phyloP scores from a whole-genome alignment of 2,113 vertebrate genomes.

The Paraplagusia blochii region DNA sequence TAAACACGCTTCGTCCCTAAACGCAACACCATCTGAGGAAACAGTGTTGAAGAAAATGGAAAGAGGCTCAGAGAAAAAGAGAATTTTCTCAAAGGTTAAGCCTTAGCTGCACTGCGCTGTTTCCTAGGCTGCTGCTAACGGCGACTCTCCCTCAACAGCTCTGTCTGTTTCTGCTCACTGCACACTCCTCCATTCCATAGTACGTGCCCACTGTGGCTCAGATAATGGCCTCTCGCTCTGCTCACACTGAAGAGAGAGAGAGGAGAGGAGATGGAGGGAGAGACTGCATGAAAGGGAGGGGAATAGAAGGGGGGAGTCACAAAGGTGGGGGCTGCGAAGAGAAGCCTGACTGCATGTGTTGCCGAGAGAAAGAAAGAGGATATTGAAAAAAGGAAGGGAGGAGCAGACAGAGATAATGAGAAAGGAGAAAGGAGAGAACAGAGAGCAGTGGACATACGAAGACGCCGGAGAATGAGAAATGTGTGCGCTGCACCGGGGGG shows the following conservation, averaged over 20 bases:
- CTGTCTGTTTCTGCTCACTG: conserved; percentile 69
- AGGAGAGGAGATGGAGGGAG: conserved; percentile 67
- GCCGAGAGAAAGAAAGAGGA: conserved; percentile 74
- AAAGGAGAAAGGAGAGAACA: conserved; percentile 70
- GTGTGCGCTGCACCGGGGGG: conserved; percentile 59
- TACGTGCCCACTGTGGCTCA: conserved; percentile 81
- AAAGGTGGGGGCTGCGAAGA: conserved; percentile 68
- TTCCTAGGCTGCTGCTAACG: conserved; percentile 57
- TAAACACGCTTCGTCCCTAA: conserved; percentile 24
- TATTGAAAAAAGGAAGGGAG: conserved; percentile 78
- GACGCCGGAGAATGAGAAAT: conserved; percentile 65
- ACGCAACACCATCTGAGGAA: conserved; percentile 19
- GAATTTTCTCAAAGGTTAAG: conserved; percentile 50
- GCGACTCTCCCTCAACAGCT: conserved; percentile 57
- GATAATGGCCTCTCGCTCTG: conserved; percentile 83
- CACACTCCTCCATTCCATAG: conserved; percentile 80
- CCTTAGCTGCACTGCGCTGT: conserved; percentile 61
- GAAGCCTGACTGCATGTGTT: conserved; percentile 73
- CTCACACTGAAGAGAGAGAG: conserved; percentile 72
- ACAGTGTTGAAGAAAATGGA: conserved; percentile 30
- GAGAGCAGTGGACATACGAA: conserved; percentile 67
- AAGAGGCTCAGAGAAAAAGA: conserved; percentile 30
- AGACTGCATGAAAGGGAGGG: conserved; percentile 56
- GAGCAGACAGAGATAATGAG: conserved; percentile 76
- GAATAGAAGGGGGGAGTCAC: conserved; percentile 44